A percentile compares a stretch with the other conserved stretches of the same genome.
Evolutionary conservation across 2,797 vertebrate species (phyloP).

Genomic region (Eulemur mongoz): DNA sequence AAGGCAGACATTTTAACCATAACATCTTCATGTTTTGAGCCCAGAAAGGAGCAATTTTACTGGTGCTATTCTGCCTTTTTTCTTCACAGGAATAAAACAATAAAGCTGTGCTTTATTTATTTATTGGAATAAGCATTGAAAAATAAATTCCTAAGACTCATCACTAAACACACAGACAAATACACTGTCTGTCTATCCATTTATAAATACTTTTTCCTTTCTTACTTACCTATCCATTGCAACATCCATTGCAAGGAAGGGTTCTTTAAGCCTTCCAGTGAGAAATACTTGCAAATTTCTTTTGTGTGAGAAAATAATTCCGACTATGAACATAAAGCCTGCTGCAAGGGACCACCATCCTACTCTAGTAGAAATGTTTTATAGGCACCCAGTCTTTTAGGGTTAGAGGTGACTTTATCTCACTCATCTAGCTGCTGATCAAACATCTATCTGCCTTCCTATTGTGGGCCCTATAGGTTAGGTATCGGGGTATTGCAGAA

Average conservation of each 20-base stretch:
- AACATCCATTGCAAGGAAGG: neutral
- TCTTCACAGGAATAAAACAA: conserved; percentile 29
- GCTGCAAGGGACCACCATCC: neutral
- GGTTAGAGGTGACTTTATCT: conserved; percentile 16
- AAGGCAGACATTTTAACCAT: neutral
- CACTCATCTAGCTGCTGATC: neutral
- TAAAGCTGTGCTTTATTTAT: neutral
- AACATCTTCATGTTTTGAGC: neutral
- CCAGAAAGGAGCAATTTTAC: neutral
- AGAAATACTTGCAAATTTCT: conserved; percentile 43
- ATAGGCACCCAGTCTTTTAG: neutral
- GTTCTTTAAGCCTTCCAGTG: neutral
- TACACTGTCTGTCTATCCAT: neutral
- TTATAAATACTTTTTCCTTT: neutral
- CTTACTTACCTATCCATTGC: neutral
- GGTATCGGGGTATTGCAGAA: conserved; percentile 48
- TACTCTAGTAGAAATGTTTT: neutral
- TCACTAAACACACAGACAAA: neutral
- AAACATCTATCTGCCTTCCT: neutral
- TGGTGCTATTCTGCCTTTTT: neutral
- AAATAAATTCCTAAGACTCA: neutral
- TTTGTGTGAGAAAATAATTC: conserved; percentile 44
- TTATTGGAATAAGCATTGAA: neutral
- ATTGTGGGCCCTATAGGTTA: conserved; percentile 34
- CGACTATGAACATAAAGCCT: neutral